These are phyloP conservation scores for Lepus oiostolus DNA, from an alignment of 2,797 vertebrate genomes.

Conservation along the genomic window DNA sequence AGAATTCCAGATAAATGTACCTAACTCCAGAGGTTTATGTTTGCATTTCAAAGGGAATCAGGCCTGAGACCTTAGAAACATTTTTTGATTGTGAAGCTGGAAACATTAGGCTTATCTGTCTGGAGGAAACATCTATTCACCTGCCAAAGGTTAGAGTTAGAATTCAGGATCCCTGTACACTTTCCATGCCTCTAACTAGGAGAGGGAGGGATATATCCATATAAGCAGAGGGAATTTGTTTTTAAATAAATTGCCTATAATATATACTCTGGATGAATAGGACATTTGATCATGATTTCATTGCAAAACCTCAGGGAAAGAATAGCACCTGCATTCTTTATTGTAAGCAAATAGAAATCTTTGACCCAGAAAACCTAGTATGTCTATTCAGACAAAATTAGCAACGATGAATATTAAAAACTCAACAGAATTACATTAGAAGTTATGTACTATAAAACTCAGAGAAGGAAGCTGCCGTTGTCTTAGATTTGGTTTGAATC, in stretches of 20 bases:
- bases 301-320: not conserved
- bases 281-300: not conserved
- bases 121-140: not conserved
- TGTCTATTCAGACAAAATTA: not conserved
- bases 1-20: not conserved
- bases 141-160: not conserved
- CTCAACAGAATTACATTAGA: not conserved
- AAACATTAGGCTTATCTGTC: not conserved
- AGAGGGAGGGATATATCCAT: not conserved
- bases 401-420: not conserved
- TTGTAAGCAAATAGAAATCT: not conserved
- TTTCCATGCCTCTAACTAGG: not conserved
- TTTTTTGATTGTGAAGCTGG: not conserved
- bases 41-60: not conserved
- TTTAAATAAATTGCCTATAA: not conserved
- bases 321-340: not conserved
- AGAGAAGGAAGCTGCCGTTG: not conserved
- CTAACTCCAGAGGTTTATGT: not conserved
- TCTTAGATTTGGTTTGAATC: not conserved
- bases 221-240: not conserved
- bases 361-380: not conserved
- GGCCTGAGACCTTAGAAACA: not conserved
- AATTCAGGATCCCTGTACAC: not conserved
- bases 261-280: not conserved
- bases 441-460: not conserved